Conservation (phyloP, 2,113 vertebrate species). For the Ptilorrhoa leucosticta region DNA sequence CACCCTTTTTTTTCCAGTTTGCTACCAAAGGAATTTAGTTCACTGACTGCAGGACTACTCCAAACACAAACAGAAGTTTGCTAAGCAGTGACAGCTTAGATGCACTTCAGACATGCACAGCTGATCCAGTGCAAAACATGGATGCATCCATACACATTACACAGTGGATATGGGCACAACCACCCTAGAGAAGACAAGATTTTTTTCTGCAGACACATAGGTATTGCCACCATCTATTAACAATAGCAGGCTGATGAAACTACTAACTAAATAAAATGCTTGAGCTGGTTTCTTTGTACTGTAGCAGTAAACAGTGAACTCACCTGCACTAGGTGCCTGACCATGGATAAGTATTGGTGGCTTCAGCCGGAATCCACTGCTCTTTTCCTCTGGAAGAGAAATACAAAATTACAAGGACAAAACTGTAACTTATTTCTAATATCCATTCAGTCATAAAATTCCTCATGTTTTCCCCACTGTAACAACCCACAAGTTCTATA, state of each 20-base stretch:
- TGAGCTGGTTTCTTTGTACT: neutral
- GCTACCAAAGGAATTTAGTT: neutral
- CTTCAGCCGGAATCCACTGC: slow-evolving; percentile 92
- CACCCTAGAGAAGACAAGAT: neutral
- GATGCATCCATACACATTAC: accelerated
- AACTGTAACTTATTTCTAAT: neutral
- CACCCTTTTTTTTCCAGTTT: neutral
- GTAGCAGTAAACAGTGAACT: neutral
- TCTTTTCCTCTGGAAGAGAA: slow-evolving; percentile 89
- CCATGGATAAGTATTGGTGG: slow-evolving; percentile 96
- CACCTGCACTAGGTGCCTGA: slow-evolving; percentile 96
- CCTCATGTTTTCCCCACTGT: neutral
- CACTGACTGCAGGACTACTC: neutral
- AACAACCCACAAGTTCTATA: neutral
- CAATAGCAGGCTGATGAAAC: neutral
- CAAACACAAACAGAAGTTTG: neutral
- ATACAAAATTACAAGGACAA: neutral
- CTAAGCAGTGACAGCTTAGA: neutral
- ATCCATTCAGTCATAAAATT: neutral
- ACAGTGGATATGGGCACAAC: neutral
- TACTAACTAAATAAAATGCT: neutral
- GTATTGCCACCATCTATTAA: neutral
- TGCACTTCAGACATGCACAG: neutral
- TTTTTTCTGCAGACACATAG: neutral
- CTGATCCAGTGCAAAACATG: neutral